Evolutionary conservation across 2,797 vertebrate species (phyloP).

Genomic region (Anguilla anguilla): DNA sequence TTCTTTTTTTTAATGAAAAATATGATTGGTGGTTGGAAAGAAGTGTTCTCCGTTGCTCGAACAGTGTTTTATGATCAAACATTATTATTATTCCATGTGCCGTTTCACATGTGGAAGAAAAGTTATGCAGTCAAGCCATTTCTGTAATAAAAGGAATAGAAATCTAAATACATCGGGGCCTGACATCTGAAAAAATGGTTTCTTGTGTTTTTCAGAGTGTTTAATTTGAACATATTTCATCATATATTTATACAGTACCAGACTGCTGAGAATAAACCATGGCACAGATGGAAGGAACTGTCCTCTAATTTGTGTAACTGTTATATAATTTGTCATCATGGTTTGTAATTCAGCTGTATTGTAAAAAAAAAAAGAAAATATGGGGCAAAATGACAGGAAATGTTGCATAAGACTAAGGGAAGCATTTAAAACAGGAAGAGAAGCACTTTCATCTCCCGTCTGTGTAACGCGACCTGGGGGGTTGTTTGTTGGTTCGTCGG

Average conservation of each 20-base stretch:
- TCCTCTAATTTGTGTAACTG: neutral
- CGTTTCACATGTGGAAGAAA: neutral
- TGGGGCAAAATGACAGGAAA: neutral
- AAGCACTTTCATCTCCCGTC: neutral
- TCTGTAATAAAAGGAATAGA: neutral
- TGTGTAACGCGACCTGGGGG: conserved; percentile 18
- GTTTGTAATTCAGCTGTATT: neutral
- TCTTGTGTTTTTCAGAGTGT: neutral
- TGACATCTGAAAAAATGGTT: neutral
- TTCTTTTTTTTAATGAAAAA: neutral
- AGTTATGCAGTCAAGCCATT: neutral
- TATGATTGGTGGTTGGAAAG: neutral
- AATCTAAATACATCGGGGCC: neutral
- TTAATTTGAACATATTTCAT: conserved; percentile 5
- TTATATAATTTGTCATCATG: neutral
- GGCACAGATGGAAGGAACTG: neutral
- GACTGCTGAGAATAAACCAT: neutral
- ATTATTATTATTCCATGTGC: neutral
- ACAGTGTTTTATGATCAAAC: neutral
- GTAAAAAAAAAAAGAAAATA: neutral
- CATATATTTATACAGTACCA: neutral
- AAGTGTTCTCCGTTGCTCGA: neutral
- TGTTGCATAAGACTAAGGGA: neutral
- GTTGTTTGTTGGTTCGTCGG: conserved; percentile 18
- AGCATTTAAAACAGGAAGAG: neutral